Conservation (phyloP, 1,140 invertebrate species). For the Heliothis subflexa region DNA sequence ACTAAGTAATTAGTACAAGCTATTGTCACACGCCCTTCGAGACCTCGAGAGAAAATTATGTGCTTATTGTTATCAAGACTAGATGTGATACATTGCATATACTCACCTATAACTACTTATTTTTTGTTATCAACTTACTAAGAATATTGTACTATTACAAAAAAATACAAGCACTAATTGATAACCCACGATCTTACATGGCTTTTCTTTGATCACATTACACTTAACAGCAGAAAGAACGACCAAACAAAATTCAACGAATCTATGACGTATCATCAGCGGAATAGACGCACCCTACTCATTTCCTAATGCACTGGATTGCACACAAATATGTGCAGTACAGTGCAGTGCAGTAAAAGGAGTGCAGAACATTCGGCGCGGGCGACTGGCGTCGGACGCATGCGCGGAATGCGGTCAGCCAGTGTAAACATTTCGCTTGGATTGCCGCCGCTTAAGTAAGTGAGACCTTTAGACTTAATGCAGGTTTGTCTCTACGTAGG, state of each 20-base stretch:
- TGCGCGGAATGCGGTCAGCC: slow-evolving; percentile 68
- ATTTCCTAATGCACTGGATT: slow-evolving; percentile 41
- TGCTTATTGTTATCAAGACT: too few species aligned
- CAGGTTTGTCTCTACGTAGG: neutral
- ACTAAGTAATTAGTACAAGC: too few species aligned
- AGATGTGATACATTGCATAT: too few species aligned
- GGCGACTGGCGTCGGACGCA: slow-evolving; percentile 32
- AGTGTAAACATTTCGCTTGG: slow-evolving; percentile 59
- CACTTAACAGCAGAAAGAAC: neutral
- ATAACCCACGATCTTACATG: too few species aligned
- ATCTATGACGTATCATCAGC: slow-evolving; percentile 1
- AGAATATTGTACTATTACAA: too few species aligned
- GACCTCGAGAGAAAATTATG: too few species aligned
- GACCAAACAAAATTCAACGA: neutral
- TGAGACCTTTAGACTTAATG: slow-evolving; percentile 34
- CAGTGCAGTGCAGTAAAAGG: slow-evolving; percentile 41
- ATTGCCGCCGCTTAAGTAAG: slow-evolving; percentile 37
- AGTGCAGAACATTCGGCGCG: slow-evolving; percentile 29
- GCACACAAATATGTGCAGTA: slow-evolving; percentile 37
- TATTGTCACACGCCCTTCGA: too few species aligned
- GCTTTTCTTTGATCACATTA: neutral
- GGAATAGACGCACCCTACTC: slow-evolving; percentile 37
- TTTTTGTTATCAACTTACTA: too few species aligned
- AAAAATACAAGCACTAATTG: too few species aligned
- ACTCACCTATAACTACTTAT: too few species aligned